Conservation (phyloP, 2,797 vertebrate species). For the Protosalanx chinensis region DNA sequence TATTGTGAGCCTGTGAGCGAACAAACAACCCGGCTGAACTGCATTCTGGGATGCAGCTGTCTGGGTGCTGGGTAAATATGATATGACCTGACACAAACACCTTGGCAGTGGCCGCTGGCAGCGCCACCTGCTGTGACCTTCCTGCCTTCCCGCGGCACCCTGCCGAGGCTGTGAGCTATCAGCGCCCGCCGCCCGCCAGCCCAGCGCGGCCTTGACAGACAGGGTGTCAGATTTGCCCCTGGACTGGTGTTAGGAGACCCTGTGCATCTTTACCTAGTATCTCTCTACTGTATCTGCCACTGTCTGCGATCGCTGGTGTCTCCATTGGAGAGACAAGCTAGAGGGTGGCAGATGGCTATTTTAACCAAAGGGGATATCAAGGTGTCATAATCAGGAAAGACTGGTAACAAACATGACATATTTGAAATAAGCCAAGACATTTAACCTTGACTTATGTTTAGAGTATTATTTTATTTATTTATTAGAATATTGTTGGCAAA, state of each 20-base stretch:
- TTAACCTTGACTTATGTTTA: no score
- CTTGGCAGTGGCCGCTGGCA: constrained; percentile 43
- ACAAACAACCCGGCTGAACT: constrained; percentile 38
- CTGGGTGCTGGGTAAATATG: constrained; percentile 46
- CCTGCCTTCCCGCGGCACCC: constrained; percentile 14
- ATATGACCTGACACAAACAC: constrained; percentile 52
- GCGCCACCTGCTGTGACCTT: constrained; percentile 34
- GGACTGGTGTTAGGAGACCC: constrained; percentile 19
- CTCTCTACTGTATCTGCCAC: not conserved
- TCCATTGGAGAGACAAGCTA: no score
- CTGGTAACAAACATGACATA: no score
- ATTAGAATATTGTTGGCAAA: not conserved
- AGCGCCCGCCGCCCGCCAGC: constrained; percentile 5
- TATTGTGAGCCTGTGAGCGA: constrained; percentile 38
- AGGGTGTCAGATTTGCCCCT: constrained; percentile 26
- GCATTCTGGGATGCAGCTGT: constrained; percentile 36
- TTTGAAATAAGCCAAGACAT: no score
- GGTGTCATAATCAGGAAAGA: no score
- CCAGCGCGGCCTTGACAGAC: constrained; percentile 33
- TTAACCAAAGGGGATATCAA: no score
- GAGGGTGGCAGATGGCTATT: no score
- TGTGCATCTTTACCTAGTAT: not conserved
- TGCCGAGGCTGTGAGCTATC: constrained; percentile 19
- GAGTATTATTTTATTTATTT: no score
- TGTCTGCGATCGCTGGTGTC: not conserved